phyloP scores from a whole-genome alignment of 2,888 invertebrate genomes.

The Therioaphis trifolii region DNA sequence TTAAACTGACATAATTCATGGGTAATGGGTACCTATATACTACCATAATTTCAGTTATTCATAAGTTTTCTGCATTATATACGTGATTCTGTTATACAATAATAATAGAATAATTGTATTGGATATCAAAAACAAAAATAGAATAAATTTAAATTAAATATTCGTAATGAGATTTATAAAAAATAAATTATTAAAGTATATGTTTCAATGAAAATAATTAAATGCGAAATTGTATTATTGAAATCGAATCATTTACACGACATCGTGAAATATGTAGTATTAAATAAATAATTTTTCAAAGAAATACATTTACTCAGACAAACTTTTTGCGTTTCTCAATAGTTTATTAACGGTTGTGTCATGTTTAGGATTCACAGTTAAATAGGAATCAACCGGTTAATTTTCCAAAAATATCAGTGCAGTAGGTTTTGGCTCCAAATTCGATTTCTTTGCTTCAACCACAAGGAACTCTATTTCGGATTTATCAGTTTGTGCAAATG shows the following conservation, averaged over 20 bases:
- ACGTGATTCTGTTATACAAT: not conserved
- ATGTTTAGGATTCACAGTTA: not conserved
- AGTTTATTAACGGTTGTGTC: not conserved
- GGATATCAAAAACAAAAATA: not conserved
- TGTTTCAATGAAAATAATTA: conserved; percentile 22
- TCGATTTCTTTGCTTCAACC: conserved; percentile 90
- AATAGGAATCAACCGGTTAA: conserved; percentile 19
- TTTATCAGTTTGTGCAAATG: conserved; percentile 89
- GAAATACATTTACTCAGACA: conserved; percentile 16
- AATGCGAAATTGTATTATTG: conserved; percentile 14
- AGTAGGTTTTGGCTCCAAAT: conserved; percentile 90
- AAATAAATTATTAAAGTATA: not conserved
- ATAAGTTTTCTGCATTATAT: not conserved
- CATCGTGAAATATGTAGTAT: not conserved
- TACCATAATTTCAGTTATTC: not conserved
- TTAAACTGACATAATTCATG: not conserved
- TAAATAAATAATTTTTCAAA: conserved; percentile 1
- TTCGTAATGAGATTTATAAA: not conserved
- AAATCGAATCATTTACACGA: not conserved
- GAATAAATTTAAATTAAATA: not conserved
- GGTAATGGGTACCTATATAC: not conserved
- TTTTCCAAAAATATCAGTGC: conserved; percentile 86
- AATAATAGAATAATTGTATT: conserved; percentile 2
- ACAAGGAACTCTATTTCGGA: conserved; percentile 93
- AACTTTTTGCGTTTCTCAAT: not conserved